Percentiles rank a stretch among this genome's conserved stretches.
Conservation (phyloP, 1,140 invertebrate species). For the Brachionus koreanus region DNA sequence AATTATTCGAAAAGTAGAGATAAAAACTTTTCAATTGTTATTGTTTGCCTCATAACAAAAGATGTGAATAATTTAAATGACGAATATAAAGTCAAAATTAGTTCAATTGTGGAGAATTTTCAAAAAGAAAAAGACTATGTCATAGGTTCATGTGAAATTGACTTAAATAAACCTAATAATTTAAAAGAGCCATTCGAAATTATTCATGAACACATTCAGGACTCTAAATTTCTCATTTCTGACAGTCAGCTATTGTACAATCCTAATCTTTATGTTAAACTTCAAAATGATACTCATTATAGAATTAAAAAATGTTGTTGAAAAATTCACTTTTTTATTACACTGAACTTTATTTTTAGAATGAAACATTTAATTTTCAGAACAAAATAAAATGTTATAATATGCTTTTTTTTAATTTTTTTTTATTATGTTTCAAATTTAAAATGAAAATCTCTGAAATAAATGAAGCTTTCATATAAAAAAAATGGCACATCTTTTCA, state of each 20-base stretch:
- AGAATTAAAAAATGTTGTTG: not conserved
- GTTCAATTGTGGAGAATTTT: constrained; percentile 7
- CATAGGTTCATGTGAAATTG: not conserved
- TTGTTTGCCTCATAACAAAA: constrained; percentile 5
- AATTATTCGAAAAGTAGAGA: constrained; percentile 17
- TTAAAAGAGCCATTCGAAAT: constrained; percentile 32
- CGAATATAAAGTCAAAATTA: not conserved
- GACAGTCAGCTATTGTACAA: not conserved
- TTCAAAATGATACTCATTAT: not conserved
- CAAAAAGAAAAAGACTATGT: constrained; percentile 16
- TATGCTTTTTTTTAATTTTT: too few species aligned
- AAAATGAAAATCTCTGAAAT: too few species aligned
- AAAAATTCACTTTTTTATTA: too few species aligned
- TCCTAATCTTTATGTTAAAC: not conserved
- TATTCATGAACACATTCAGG: not conserved
- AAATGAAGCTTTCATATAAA: too few species aligned
- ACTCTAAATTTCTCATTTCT: not conserved
- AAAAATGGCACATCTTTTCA: too few species aligned
- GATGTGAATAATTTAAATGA: not conserved
- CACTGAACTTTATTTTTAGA: too few species aligned
- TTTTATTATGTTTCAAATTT: too few species aligned
- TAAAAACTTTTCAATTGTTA: constrained; percentile 8
- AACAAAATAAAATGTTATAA: too few species aligned
- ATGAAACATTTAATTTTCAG: too few species aligned
- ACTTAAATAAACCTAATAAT: not conserved